Conservation (phyloP, 2,888 invertebrate species). For the Margaritifera margaritifera region DNA sequence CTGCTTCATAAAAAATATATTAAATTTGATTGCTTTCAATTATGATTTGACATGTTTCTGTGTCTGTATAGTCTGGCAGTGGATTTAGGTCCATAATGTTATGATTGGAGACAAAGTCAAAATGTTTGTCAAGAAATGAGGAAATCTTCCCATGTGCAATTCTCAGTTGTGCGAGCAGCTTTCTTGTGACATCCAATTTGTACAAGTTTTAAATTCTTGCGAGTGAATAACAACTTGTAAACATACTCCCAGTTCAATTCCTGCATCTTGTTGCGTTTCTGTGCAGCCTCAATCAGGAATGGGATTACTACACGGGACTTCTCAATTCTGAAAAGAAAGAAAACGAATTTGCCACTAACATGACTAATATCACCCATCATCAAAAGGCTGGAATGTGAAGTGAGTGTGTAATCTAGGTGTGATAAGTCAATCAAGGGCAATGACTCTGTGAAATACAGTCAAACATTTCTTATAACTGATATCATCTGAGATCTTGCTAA, state of each 20-base stretch:
- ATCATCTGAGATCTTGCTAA: too few relatives aligned
- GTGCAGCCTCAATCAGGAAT: constrained; percentile 55
- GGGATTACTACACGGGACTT: constrained; percentile 64
- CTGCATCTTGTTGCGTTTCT: constrained; percentile 45
- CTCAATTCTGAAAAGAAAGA: constrained; percentile 55
- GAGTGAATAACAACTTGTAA: constrained; percentile 57
- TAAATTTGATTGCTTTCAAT: too few relatives aligned
- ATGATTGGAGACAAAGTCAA: too few relatives aligned
- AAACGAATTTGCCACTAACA: background rate
- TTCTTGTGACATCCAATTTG: constrained; percentile 65
- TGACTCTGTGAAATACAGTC: too few relatives aligned
- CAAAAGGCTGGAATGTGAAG: background rate
- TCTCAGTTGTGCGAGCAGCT: constrained; percentile 48
- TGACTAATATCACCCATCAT: background rate
- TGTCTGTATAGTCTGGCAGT: too few relatives aligned
- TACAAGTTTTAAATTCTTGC: constrained; percentile 62
- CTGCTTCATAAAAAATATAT: too few relatives aligned
- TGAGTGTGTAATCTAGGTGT: too few relatives aligned
- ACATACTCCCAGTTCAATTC: constrained; percentile 51
- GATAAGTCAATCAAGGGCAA: too few relatives aligned
- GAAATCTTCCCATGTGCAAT: constrained; percentile 41
- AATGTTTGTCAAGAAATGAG: constrained; percentile 14
- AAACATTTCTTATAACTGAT: too few relatives aligned
- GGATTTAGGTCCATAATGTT: too few relatives aligned
- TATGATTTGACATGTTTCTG: too few relatives aligned